Percentiles rank a stretch among this genome's conserved stretches.
Evolutionary conservation across 2,113 vertebrate species (phyloP).

Genomic region (Mesitornis unicolor): DNA sequence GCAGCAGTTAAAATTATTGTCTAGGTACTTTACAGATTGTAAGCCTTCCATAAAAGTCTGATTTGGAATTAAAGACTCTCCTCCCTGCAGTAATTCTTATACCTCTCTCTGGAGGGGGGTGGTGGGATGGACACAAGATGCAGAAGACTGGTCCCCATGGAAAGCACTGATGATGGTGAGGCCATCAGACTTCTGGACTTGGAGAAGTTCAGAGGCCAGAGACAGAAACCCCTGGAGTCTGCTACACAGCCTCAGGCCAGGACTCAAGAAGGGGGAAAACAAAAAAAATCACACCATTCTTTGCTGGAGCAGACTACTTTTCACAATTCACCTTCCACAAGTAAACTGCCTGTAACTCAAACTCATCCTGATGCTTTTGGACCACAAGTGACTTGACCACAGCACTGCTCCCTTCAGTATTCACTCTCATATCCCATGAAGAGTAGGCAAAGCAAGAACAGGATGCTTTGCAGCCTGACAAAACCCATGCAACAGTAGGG

Average conservation of each 20-base stretch:
- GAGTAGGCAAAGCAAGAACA: background rate
- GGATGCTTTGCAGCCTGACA: background rate
- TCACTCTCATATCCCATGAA: background rate
- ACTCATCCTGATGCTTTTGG: background rate
- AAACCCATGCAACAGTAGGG: background rate
- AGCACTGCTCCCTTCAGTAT: background rate
- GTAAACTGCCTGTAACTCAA: background rate
- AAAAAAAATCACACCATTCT: background rate
- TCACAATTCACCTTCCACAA: background rate
- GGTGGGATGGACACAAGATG: background rate
- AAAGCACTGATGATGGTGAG: background rate
- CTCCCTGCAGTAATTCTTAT: background rate
- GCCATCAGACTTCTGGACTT: background rate
- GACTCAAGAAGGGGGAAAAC: background rate
- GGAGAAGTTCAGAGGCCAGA: background rate
- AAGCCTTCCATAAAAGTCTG: background rate
- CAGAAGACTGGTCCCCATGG: background rate
- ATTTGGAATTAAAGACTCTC: background rate
- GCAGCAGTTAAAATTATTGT: background rate
- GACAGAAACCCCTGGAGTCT: background rate
- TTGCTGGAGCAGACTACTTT: background rate
- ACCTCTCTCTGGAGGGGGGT: background rate
- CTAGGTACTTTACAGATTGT: background rate
- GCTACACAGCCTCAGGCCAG: background rate
- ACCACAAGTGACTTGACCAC: background rate